These are phyloP conservation scores for Macrobrachium nipponense DNA, from an alignment of 1,140 invertebrate species.

Conservation along the genomic window DNA sequence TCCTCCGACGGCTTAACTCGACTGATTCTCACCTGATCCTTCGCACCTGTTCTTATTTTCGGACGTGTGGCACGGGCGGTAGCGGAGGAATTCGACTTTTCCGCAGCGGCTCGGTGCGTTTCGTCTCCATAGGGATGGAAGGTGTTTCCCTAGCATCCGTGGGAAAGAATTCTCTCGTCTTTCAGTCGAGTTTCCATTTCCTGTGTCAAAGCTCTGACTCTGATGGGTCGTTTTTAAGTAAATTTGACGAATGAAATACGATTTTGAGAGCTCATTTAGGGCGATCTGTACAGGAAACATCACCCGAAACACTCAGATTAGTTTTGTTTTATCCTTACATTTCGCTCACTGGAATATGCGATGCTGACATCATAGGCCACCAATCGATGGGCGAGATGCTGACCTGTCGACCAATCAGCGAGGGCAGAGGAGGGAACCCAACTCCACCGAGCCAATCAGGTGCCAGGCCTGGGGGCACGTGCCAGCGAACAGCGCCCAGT, in stretches of 20 bases:
- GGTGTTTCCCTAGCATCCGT: not conserved
- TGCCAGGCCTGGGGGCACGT: slow-evolving; percentile 25
- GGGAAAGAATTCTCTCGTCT: too few relatives aligned
- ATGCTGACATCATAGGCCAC: slow-evolving; percentile 38
- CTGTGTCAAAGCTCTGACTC: not conserved
- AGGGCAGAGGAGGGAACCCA: slow-evolving; percentile 18
- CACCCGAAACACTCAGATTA: not conserved
- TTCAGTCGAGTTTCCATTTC: too few relatives aligned
- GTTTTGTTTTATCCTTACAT: not conserved
- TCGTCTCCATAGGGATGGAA: not conserved
- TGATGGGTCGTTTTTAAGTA: not conserved
- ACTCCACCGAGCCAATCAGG: not conserved
- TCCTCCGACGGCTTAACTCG: slow-evolving; percentile 14
- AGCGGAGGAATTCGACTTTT: not conserved
- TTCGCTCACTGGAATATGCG: slow-evolving; percentile 25
- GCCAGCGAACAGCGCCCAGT: not conserved
- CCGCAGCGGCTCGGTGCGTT: slow-evolving; percentile 3
- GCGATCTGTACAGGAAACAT: not conserved
- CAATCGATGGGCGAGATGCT: not conserved
- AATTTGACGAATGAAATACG: not conserved
- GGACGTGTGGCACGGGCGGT: slow-evolving; percentile 37
- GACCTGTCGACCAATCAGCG: slow-evolving; percentile 15
- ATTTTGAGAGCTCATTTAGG: too few relatives aligned
- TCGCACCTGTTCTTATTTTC: slow-evolving; percentile 46
- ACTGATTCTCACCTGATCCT: slow-evolving; percentile 33